A percentile compares a stretch with the other conserved stretches of the same genome.
Evolutionary conservation across 2,797 vertebrate species (phyloP).

Genomic region (Ficedula albicollis): DNA sequence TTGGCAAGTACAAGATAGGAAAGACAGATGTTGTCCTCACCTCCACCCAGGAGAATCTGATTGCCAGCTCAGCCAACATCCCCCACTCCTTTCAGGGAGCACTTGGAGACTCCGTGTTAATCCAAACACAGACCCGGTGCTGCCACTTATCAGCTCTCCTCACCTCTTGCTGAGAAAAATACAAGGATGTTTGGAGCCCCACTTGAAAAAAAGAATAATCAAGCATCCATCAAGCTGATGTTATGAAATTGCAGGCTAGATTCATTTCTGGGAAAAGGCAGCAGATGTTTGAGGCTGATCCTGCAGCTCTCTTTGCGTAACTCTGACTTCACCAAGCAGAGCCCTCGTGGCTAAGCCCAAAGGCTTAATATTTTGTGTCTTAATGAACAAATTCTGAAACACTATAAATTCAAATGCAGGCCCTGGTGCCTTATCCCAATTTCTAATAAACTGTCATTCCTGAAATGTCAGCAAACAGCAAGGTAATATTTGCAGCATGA

Average conservation of each 20-base stretch:
- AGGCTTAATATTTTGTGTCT: not conserved
- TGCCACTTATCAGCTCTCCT: slow-evolving; percentile 9
- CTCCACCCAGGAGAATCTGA: slow-evolving; percentile 31
- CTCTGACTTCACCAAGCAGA: not conserved
- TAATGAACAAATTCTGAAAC: not conserved
- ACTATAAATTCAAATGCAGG: not conserved
- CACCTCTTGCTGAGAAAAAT: slow-evolving; percentile 26
- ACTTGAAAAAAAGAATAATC: slow-evolving; percentile 47
- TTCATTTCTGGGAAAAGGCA: not conserved
- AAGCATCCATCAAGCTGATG: slow-evolving; percentile 29
- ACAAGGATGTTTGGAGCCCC: slow-evolving; percentile 31
- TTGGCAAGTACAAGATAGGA: slow-evolving; percentile 52
- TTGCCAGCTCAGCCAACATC: slow-evolving; percentile 41
- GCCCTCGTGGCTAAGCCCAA: not conserved
- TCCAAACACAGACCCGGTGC: not conserved
- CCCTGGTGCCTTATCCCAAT: not conserved
- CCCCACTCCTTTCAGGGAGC: slow-evolving; percentile 7
- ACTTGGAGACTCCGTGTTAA: not conserved
- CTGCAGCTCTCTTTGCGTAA: not conserved
- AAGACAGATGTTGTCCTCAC: slow-evolving; percentile 70
- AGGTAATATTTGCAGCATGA: not conserved
- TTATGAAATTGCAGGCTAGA: not conserved
- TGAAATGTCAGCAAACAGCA: not conserved
- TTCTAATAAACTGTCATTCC: not conserved
- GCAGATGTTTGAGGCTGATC: not conserved